Evolutionary conservation across 2,888 invertebrate species (phyloP).

Genomic region (Deilephila elpenor): DNA sequence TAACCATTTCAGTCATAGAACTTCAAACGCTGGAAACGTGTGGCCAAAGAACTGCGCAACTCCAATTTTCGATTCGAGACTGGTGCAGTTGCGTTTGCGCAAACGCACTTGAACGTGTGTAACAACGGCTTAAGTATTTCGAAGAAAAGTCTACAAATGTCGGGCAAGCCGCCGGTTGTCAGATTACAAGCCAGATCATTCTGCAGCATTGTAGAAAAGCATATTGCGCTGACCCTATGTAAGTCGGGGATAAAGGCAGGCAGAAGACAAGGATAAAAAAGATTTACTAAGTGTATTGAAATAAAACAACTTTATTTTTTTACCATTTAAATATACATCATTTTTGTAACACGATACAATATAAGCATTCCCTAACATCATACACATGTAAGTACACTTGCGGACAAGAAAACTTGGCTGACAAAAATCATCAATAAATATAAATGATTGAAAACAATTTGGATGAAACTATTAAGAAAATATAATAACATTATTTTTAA

Average conservation of each 20-base stretch:
- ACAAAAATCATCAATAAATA: background rate
- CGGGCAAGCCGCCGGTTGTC: too few relatives aligned
- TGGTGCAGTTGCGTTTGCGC: too few relatives aligned
- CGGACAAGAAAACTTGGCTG: slow-evolving; percentile 45
- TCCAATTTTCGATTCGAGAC: too few relatives aligned
- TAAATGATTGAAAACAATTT: background rate
- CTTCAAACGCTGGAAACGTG: too few relatives aligned
- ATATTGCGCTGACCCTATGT: background rate
- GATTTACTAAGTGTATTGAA: background rate
- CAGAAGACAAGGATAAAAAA: background rate
- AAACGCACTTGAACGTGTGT: too few relatives aligned
- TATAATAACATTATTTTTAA: background rate
- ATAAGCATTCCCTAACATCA: slow-evolving; percentile 73
- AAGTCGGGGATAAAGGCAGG: background rate
- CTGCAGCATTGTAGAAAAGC: too few relatives aligned
- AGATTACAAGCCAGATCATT: too few relatives aligned
- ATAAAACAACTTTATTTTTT: slow-evolving; percentile 48
- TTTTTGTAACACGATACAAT: slow-evolving; percentile 75
- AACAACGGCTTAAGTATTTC: too few relatives aligned
- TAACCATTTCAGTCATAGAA: too few relatives aligned
- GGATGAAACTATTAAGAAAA: slow-evolving; percentile 1
- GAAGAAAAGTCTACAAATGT: too few relatives aligned
- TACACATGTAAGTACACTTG: slow-evolving; percentile 54
- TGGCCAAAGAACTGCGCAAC: too few relatives aligned
- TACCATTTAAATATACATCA: slow-evolving; percentile 78